Base-by-base conservation (phyloP, 1,140 invertebrate species). In the Penaeus indicus region DNA sequence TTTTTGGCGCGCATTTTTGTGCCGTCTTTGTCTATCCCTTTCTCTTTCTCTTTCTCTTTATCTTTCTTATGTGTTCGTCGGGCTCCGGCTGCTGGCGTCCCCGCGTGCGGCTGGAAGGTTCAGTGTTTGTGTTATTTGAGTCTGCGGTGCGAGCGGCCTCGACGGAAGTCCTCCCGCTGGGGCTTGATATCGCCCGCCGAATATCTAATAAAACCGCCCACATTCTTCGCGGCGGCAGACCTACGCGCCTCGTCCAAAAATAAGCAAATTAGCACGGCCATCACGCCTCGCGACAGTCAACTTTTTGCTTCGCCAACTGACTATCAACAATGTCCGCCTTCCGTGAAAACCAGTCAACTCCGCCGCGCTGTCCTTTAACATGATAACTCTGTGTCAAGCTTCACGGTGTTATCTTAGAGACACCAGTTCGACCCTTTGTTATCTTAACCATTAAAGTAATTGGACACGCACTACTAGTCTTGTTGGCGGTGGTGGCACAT, bases 361-460 rank as follows among this genome's bases (percentile, higher is more conserved):
- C 80, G 80, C 67, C 81, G 81, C 63, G 25, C 38, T 77, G 60
- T 79, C 81, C 64, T 60, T 64, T 84, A 64, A 88, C 86, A 88
- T 84, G 86, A 88, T 88, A 84, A 84, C 86, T 84, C 69, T 72
- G 86, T 88, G 86, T 88, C 81, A 78, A 62, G 86, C 86, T 84
- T 72, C 86, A 61, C 80, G 72, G 86, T 75, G 86, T 62, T 88
- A 88, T 88, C 86, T 77, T 22, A 22, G 67, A 63, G 81, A 88
- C 86, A 88, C 81, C 86, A 79, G 86, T 88, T 84, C 67, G 86
- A 63, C 47, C 81, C 72, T 78, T n/a, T 60, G 81, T 64, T 88
- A 88, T 88, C 86, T 88, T 75, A 42, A 61, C 82, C 86, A 88
- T 88, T 88, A 88, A 88, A 84, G 86, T 88, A 88, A 88, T 88